Base-by-base conservation (phyloP, 2,113 vertebrate genomes). In the Chloebia gouldiae region DNA sequence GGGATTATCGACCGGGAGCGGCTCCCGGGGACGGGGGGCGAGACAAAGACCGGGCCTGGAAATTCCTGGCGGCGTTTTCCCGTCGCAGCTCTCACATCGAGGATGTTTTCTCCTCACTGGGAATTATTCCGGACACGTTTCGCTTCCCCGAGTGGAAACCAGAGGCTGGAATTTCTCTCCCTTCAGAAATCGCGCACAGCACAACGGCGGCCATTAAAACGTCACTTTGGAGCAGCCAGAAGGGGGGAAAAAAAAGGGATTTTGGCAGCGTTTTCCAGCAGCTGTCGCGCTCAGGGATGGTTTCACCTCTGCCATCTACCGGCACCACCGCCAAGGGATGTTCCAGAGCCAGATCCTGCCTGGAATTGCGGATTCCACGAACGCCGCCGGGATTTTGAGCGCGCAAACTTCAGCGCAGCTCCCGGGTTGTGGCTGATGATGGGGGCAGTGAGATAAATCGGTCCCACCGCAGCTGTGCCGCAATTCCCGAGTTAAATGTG, bases 21-120 rank as follows among this genome's bases (percentile, higher is more conserved):
- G 31, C 5, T 9, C 81, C 71, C 5, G 47, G 1, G 16, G 7
- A 3, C 1, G 13, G 42, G 42, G 35, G 77, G 50, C 15, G 13
- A 15, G 22, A 5, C 4, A 10, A 28, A 2, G 37, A 30, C 1
- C 39, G 0, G 45, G 16, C 14, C 61, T 10, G 68, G 2, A 14
- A 47, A 2, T 83, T 40, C 61, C 24, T 1, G 31, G 70, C 13
- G 8, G 25, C 11, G 0, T 31, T n/a, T 66, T 33, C 21, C 81
- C 30, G 2, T 5, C 7, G 0, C 39, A 20, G 8, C 1, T 2
- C 11, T 1, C 15, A 0, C 86, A 5, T 1, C 30, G 1, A 3
- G 33, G 1, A 21, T 3, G 28, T 45, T 51, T 47, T 9, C 60
- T 40, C 54, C 54, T 13, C 37, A 0, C 17, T 14, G 1, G 24